Evolutionary conservation across 2,113 vertebrate genomes (phyloP), one percentile per base, ranked within the genome.

Genomic region (Acrocephalus arundinaceus): DNA sequence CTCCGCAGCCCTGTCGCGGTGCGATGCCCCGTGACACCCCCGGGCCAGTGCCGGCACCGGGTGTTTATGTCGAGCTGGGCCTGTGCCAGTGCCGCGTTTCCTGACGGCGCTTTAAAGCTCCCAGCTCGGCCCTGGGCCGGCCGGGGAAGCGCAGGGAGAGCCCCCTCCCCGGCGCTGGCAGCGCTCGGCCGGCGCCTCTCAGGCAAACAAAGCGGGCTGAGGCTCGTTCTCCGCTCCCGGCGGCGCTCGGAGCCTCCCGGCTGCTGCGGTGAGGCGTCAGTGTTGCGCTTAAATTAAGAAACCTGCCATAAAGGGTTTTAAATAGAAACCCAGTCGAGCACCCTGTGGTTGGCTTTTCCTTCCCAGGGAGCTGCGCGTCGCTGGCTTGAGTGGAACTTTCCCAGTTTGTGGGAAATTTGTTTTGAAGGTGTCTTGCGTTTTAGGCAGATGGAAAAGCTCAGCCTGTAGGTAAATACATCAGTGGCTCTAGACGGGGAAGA

Each of bases 321-420:
- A 95, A 93, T 96, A 92, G 94, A 92, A 88, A 57, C 65, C 39
- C 43, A 3, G 51, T 51, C 41, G 8, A 39, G 54, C 25, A 5
- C 43, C 68, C 72, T 90, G 92, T 28, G 94, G 95, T 91, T 81
- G 92, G 79, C 79, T 94, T 52, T 92, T 78, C 72, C 85, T 92
- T 79, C 90, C 92, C 35, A 15, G 31, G 6, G 33, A 65, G 81
- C 51, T 63, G 68, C 72, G 19, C 43, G 65, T 30, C 6, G 4
- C 58, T n/a, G 78, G 20, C 46, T 85, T 17, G 62, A 54, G 54
- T 23, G 59, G 66, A 87, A 85, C 82, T 91, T 85, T 49, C 11
- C 39, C 39, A 24, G 6, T 35, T 37, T 35, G 74, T 63, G 74
- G 58, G 75, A 68, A 23, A 19, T 67, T 71, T 76, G 24, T 58